Conservation (phyloP, 92 coral and sea anemone genomes). For the Actinostola sp. region DNA sequence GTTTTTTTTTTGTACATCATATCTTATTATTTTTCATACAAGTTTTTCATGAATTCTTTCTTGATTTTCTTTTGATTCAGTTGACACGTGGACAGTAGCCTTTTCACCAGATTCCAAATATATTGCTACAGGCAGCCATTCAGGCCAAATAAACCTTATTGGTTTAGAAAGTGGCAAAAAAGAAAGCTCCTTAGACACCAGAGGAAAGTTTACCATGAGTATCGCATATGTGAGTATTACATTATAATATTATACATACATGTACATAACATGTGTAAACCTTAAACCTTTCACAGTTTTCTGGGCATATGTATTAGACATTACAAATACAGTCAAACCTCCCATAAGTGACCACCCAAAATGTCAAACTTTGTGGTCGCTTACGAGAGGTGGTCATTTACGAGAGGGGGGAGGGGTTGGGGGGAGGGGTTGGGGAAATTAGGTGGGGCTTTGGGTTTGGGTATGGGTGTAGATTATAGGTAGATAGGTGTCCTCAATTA, state of each 20-base stretch:
- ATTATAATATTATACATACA: background rate
- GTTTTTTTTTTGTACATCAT: background rate
- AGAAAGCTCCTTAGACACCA: conserved; percentile 91
- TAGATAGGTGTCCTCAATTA: too few relatives aligned
- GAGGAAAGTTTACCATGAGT: conserved; percentile 99
- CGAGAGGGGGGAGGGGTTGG: too few relatives aligned
- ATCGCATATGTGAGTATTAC: conserved; percentile 91
- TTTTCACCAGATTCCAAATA: conserved; percentile 92
- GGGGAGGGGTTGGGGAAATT: too few relatives aligned
- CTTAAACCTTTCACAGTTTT: too few relatives aligned
- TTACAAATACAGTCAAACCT: too few relatives aligned
- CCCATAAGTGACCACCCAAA: too few relatives aligned
- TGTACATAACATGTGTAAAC: too few relatives aligned
- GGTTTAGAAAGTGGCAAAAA: conserved; percentile 96
- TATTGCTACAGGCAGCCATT: conserved; percentile 94
- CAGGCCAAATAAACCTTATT: conserved; percentile 93
- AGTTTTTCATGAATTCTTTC: background rate
- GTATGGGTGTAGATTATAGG: too few relatives aligned
- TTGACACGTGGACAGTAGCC: conserved; percentile 98
- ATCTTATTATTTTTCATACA: background rate
- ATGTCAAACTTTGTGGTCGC: too few relatives aligned
- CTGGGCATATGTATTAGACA: too few relatives aligned
- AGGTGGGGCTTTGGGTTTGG: too few relatives aligned
- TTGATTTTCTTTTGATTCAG: conserved; percentile 39
- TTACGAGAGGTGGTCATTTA: too few relatives aligned